phyloP scores from a whole-genome alignment of 2,888 invertebrate genomes.

The Andrena praecox region DNA sequence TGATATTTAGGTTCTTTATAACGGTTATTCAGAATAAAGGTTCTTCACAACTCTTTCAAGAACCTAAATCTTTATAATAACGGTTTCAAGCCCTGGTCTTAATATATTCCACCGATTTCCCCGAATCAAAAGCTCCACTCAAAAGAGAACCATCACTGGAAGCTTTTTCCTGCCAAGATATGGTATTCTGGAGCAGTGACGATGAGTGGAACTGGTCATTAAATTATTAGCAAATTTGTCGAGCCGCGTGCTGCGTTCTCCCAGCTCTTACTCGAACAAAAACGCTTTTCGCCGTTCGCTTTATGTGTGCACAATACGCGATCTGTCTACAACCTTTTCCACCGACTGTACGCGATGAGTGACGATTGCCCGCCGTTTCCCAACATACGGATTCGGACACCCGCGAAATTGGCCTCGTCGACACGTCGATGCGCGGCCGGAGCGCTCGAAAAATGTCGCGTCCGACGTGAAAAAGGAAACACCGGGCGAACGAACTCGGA shows the following conservation, averaged over 20 bases:
- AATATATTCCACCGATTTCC: not conserved
- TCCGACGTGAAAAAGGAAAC: not conserved
- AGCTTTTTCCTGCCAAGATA: not conserved
- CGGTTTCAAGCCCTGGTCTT: no score
- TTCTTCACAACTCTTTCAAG: no score
- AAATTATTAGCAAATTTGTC: not conserved
- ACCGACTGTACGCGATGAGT: no score
- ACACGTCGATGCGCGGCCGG: not conserved
- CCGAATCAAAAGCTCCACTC: not conserved
- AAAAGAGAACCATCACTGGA: not conserved
- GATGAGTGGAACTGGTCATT: not conserved
- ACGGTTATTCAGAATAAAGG: no score
- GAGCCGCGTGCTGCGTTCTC: not conserved
- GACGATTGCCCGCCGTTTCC: not conserved
- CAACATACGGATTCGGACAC: not conserved
- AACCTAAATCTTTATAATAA: no score
- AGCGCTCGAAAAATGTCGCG: not conserved
- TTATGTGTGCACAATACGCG: no score
- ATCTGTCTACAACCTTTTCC: no score
- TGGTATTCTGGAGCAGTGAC: not conserved
- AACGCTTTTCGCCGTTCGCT: not conserved
- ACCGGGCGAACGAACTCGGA: not conserved
- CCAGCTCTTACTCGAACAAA: not conserved
- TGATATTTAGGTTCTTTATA: no score
- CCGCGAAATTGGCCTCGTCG: not conserved